Percentiles rank a stretch among this genome's conserved stretches.
Conservation (phyloP, 2,113 vertebrate genomes). For the Grus americana region DNA sequence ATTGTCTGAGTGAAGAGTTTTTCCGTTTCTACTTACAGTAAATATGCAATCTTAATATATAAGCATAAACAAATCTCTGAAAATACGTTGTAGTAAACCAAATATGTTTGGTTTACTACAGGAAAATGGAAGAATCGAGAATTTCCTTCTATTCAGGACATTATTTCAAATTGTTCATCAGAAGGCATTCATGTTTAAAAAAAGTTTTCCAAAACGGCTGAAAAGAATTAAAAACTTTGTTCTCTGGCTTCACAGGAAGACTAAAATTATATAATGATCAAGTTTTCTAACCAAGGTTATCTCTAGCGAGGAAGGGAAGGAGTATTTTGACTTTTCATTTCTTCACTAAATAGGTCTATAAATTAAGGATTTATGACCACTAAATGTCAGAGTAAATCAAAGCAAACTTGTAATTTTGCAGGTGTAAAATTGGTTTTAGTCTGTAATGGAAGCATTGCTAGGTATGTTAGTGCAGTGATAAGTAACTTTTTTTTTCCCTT, state of each 20-base stretch:
- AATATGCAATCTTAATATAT: not conserved
- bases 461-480: not conserved
- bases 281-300: not conserved
- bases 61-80: not conserved
- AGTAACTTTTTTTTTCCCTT: not conserved
- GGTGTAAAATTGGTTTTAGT: not conserved
- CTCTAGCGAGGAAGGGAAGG: not conserved
- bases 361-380: not conserved
- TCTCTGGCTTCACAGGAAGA: not conserved
- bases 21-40: not conserved
- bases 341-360: not conserved
- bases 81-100: not conserved
- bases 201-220: not conserved
- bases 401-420: not conserved
- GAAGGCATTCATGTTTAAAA: not conserved
- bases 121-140: not conserved
- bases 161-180: not conserved
- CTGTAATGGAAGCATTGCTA: not conserved
- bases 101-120: no score
- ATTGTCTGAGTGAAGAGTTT: not conserved
- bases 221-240: not conserved
- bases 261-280: not conserved
- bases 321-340: not conserved
- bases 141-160: not conserved
- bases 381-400: not conserved